A percentile compares a stretch with the other conserved stretches of the same genome.
These are phyloP conservation scores for Conus betulinus DNA, from an alignment of 1,140 invertebrate genomes.

Conservation along the genomic window DNA sequence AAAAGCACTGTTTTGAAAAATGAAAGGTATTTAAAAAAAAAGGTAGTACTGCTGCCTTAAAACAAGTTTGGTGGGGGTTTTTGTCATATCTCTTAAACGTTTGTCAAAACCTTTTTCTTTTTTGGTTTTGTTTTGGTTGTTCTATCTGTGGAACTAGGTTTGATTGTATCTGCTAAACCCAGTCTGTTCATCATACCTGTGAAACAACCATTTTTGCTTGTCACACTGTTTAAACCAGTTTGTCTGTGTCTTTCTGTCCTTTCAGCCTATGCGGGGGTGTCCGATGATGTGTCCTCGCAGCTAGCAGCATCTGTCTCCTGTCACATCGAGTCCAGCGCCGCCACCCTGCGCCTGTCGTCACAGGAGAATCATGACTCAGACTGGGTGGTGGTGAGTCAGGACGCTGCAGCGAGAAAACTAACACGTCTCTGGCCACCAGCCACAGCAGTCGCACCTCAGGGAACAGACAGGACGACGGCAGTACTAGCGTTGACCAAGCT, in stretches of 20 bases:
- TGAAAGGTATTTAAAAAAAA: no score
- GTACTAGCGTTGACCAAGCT: not conserved
- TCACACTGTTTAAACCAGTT: no score
- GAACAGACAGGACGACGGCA: not conserved
- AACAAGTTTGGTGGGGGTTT: no score
- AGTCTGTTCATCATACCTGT: no score
- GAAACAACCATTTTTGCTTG: no score
- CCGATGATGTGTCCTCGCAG: slow-evolving; percentile 56
- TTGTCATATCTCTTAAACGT: no score
- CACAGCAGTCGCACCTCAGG: not conserved
- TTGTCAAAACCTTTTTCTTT: no score
- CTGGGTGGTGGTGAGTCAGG: slow-evolving; percentile 47
- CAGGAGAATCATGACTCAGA: slow-evolving; percentile 41
- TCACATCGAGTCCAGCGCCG: slow-evolving; percentile 43
- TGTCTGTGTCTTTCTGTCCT: slow-evolving; percentile 8
- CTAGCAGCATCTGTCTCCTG: slow-evolving; percentile 47
- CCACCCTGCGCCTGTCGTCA: slow-evolving; percentile 37
- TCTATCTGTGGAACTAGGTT: no score
- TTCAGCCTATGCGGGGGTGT: slow-evolving; percentile 70
- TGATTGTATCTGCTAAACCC: no score
- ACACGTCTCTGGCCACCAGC: not conserved
- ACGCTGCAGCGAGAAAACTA: not conserved
- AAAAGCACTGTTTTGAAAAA: no score
- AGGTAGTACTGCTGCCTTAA: no score
- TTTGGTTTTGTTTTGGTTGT: no score